Base-by-base conservation (phyloP, 2,888 invertebrate species). In the Itoplectis maculator region DNA sequence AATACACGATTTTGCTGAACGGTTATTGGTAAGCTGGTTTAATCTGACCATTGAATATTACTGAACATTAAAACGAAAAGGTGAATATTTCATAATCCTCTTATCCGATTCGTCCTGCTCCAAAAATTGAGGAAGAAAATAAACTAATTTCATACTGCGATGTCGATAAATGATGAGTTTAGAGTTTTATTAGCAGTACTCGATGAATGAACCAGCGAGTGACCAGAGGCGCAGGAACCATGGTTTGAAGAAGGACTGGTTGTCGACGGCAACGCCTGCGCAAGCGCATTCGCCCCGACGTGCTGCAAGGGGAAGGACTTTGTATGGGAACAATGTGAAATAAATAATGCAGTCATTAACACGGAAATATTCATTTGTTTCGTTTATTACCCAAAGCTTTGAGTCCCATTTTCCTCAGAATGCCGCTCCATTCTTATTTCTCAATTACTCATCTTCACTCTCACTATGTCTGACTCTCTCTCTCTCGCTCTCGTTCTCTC, bases 361-460 rank as follows among this genome's bases (percentile, higher is more conserved):
- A 82, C 82, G 66, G 66, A 72, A 75, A 82, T 88, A 88, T 89
- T 87, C 88, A 86, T 89, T 88, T 87, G 86, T 91, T 88, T 86
- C 87, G 88, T 91, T 91, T 91, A 91, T 91, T 91, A 89, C 86
- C 88, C 89, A 88, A 88, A 87, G 85, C 86, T 87, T 88, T 81
- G 84, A 82, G 69, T 81, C 87, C 87, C 86, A 87, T 70, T 84
- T 82, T 86, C 79, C 82, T 83, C 68, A 61, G 68, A 66, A 79
- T 65, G 63, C 72, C 63, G 23, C 45, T 45, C 37, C 66, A 82
- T 79, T 70, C 69, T 70, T 59, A 59, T 45, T 63, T 66, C 35
- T 79, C 51, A 69, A 63, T 63, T 69, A 65, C 61, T 65, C 77
- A 75, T 82, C 56, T 47, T 83, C 74, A 76, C 76, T 79, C 76